Conservation (phyloP, 2,113 vertebrate species). For the Sarotherodon lohbergeri region DNA sequence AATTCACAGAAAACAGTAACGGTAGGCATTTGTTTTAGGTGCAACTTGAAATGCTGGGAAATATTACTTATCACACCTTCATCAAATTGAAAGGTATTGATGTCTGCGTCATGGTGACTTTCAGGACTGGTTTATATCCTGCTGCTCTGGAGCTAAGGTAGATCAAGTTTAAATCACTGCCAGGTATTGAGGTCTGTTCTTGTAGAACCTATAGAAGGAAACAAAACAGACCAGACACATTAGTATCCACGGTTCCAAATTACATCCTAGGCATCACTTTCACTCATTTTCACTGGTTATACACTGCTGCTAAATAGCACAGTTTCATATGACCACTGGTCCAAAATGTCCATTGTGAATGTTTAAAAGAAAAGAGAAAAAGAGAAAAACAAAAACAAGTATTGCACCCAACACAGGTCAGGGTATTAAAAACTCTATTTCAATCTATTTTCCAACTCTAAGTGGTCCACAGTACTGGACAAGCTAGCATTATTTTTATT, state of each 20-base stretch:
- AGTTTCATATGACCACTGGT: not conserved
- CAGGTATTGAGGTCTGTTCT: constrained; percentile 91
- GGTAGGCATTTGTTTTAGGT: not conserved
- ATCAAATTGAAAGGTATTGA: constrained; percentile 95
- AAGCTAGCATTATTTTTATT: not conserved
- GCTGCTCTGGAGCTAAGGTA: constrained; percentile 93
- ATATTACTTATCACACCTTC: constrained; percentile 69
- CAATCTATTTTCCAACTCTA: not conserved
- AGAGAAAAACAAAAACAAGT: not conserved
- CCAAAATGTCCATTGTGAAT: not conserved
- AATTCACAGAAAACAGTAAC: not conserved
- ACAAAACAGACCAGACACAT: not conserved
- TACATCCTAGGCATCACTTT: not conserved
- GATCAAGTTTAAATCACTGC: constrained; percentile 88
- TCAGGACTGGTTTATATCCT: constrained; percentile 94
- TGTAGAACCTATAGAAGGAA: constrained; percentile 83
- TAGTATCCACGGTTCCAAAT: not conserved
- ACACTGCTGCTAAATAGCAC: not conserved
- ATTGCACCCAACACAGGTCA: not conserved
- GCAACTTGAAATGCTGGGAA: not conserved
- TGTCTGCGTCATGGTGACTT: constrained; percentile 93
- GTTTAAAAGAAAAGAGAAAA: not conserved
- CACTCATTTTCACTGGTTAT: not conserved
- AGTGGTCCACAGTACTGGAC: not conserved
- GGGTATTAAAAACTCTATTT: not conserved